A percentile compares a stretch with the other conserved stretches of the same genome.
Evolutionary conservation across 2,113 vertebrate genomes (phyloP).

Genomic region (Chroicocephalus ridibundus): DNA sequence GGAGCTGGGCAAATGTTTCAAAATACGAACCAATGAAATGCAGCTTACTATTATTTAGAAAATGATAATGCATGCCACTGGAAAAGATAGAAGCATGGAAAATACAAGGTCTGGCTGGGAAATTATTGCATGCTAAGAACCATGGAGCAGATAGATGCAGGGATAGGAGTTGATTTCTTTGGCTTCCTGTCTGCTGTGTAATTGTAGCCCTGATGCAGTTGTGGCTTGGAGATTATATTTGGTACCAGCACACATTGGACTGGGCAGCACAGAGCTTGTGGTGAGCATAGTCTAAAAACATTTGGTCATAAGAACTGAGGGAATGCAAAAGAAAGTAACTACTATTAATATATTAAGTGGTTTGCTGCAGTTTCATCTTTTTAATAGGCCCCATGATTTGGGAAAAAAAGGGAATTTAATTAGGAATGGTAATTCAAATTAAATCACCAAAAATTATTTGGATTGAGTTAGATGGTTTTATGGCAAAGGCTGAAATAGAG

Average conservation of each 20-base stretch:
- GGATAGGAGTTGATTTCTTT: slow-evolving; percentile 31
- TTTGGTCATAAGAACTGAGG: neutral
- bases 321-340: neutral
- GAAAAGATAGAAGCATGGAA: slow-evolving; percentile 46
- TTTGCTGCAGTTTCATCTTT: neutral
- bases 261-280: neutral
- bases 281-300: neutral
- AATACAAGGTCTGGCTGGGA: slow-evolving; percentile 28
- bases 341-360: neutral
- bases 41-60: neutral
- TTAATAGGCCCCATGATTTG: neutral
- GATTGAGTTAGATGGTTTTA: neutral
- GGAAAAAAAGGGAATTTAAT: neutral
- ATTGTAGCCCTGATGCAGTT: slow-evolving; percentile 41
- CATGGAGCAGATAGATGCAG: neutral
- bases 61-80: slow-evolving; percentile 4
- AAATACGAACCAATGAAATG: neutral
- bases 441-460: neutral
- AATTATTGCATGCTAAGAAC: neutral
- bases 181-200: slow-evolving; percentile 22
- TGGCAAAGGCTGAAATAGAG: neutral
- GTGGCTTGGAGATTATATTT: slow-evolving; percentile 30
- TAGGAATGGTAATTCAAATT: neutral
- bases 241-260: neutral
- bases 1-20: neutral